These are phyloP conservation scores for Corythoichthys haematopterus DNA, from an alignment of 2,113 vertebrate species.

Conservation along the genomic window DNA sequence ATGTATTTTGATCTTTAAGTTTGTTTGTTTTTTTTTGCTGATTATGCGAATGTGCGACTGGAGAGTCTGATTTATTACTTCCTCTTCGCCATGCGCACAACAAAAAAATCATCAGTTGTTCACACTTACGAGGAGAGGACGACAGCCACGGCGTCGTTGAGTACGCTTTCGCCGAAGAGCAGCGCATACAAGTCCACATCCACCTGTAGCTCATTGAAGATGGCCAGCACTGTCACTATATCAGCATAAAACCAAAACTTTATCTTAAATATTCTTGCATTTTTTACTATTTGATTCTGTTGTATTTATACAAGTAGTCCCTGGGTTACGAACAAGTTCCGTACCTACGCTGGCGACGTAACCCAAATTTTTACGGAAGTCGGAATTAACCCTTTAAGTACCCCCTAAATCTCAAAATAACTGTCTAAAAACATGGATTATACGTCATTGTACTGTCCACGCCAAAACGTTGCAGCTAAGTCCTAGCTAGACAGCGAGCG, in stretches of 20 bases:
- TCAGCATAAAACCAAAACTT: conserved; percentile 6
- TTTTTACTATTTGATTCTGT: no score
- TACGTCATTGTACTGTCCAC: no score
- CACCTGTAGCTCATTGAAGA: conserved; percentile 97
- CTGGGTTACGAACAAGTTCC: no score
- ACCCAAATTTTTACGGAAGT: no score
- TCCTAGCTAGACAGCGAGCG: no score
- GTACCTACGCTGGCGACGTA: no score
- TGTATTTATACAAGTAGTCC: no score
- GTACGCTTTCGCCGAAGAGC: conserved; percentile 96
- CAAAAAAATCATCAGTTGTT: neutral
- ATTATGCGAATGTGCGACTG: neutral
- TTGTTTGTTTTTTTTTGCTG: neutral
- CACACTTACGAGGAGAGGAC: conserved; percentile 94
- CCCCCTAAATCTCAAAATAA: no score
- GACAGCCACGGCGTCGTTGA: conserved; percentile 95
- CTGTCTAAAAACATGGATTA: no score
- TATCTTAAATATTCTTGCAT: neutral
- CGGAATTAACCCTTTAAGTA: no score
- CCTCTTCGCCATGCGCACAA: neutral
- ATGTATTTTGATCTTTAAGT: neutral
- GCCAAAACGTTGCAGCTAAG: no score
- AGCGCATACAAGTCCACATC: conserved; percentile 94
- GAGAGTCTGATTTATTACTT: neutral
- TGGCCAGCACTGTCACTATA: conserved; percentile 95